Evolutionary conservation across 2,113 vertebrate genomes (phyloP).

Genomic region (Catharus bicknelli): DNA sequence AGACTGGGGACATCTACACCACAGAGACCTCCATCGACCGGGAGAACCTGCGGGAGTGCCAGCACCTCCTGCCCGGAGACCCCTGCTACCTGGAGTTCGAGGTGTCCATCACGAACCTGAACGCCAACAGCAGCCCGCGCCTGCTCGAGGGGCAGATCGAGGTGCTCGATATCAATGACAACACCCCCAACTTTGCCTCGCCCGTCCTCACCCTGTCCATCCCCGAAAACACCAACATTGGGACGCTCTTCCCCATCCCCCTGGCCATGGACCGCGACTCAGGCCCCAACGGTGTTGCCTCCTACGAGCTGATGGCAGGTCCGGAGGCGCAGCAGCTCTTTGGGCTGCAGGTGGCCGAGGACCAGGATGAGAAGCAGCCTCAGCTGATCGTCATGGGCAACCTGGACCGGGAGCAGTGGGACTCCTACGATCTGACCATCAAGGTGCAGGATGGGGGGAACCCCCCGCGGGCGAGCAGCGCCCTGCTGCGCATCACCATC

Average conservation of each 20-base stretch:
- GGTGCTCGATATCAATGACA: constrained; percentile 95
- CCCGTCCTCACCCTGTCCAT: constrained; percentile 91
- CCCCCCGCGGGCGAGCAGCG: constrained; percentile 87
- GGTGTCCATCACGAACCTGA: constrained; percentile 93
- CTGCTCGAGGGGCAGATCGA: constrained; percentile 94
- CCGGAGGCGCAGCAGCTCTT: constrained; percentile 88
- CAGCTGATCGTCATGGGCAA: constrained; percentile 94
- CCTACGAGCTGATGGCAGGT: constrained; percentile 86
- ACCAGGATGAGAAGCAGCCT: constrained; percentile 89
- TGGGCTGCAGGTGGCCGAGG: constrained; percentile 89
- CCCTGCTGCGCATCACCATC: constrained; percentile 90
- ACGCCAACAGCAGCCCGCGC: constrained; percentile 82
- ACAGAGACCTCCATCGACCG: constrained; percentile 92
- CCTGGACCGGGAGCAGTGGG: constrained; percentile 91
- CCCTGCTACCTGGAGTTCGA: constrained; percentile 94
- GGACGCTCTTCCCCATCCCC: constrained; percentile 88
- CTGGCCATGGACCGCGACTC: constrained; percentile 89
- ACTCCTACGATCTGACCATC: constrained; percentile 95
- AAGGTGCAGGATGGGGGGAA: constrained; percentile 91
- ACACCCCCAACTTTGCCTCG: constrained; percentile 93
- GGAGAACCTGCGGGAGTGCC: constrained; percentile 89
- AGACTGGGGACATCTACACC: constrained; percentile 95
- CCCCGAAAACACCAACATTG: constrained; percentile 92
- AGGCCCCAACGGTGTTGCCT: constrained; percentile 86
- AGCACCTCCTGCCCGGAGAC: constrained; percentile 83